Conservation (phyloP, 23 tunicate species). For the Botrylloides violaceus region DNA sequence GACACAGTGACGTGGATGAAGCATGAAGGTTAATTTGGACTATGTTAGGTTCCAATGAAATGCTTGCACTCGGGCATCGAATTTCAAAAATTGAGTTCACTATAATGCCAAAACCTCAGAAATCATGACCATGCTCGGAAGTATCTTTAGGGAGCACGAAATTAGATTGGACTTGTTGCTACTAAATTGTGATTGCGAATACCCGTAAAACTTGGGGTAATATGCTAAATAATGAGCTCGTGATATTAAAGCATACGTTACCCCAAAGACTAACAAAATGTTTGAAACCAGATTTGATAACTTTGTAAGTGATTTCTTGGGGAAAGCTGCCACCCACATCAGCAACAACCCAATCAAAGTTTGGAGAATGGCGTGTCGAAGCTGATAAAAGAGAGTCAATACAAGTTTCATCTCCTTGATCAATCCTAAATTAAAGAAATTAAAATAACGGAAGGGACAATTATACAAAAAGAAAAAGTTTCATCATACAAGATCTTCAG, state of each 20-base stretch:
- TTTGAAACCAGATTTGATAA: constrained; percentile 49
- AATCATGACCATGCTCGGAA: no score
- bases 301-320: constrained; percentile 39
- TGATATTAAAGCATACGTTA: constrained; percentile 11
- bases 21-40: no score
- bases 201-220: no score
- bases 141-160: no score
- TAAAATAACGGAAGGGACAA: neutral
- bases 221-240: no score
- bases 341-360: constrained; percentile 88
- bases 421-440: constrained; percentile 37
- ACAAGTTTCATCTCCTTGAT: constrained; percentile 45
- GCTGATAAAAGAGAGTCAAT: constrained; percentile 59
- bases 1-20: no score
- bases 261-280: constrained; percentile 65
- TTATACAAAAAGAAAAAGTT: neutral
- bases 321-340: constrained; percentile 81
- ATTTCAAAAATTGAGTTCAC: no score
- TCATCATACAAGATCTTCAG: constrained; percentile 54
- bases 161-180: no score
- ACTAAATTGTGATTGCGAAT: no score
- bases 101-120: no score
- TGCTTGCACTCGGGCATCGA: no score
- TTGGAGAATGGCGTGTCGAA: constrained; percentile 57
- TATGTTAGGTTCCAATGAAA: no score